Evolutionary conservation across 2,113 vertebrate genomes (phyloP).

Genomic region (Cyprinodon brontotheroides): DNA sequence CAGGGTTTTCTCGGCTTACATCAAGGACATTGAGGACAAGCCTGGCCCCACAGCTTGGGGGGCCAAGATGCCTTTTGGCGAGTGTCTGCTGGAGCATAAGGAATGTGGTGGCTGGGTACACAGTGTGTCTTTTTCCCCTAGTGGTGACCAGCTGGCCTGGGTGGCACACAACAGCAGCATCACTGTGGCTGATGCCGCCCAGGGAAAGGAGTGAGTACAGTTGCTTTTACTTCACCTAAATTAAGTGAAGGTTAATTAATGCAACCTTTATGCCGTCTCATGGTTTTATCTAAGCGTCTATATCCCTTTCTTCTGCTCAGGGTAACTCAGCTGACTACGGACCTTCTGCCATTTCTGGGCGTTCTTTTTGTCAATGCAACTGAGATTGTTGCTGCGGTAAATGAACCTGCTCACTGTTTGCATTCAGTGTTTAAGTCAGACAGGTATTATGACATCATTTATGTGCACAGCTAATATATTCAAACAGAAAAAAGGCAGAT

Average conservation of each 20-base stretch:
- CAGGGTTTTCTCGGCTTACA: constrained; percentile 82
- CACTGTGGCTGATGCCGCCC: constrained; percentile 72
- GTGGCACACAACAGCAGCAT: constrained; percentile 84
- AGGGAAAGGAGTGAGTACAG: constrained; percentile 79
- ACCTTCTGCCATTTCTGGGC: constrained; percentile 68
- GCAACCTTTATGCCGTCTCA: no score
- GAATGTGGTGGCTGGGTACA: constrained; percentile 86
- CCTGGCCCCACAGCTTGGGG: constrained; percentile 84
- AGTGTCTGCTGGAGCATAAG: constrained; percentile 79
- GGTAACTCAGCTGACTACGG: constrained; percentile 76
- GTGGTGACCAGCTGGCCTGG: constrained; percentile 79
- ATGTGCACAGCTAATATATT: neutral
- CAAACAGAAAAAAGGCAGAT: neutral
- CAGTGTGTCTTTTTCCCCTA: constrained; percentile 80
- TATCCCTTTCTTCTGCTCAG: constrained; percentile 48
- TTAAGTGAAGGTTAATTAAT: neutral
- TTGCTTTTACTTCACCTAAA: neutral
- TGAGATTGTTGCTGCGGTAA: constrained; percentile 77
- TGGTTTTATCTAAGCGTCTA: neutral
- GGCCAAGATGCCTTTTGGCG: constrained; percentile 84
- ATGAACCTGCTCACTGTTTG: constrained; percentile 6
- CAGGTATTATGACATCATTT: neutral
- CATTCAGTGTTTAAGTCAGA: neutral
- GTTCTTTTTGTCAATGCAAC: constrained; percentile 74
- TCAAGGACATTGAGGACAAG: constrained; percentile 85